Percentiles rank a stretch among this genome's conserved stretches.
These are phyloP conservation scores for Muraenolepis orangiensis DNA, from an alignment of 2,797 vertebrate genomes.

Conservation along the genomic window DNA sequence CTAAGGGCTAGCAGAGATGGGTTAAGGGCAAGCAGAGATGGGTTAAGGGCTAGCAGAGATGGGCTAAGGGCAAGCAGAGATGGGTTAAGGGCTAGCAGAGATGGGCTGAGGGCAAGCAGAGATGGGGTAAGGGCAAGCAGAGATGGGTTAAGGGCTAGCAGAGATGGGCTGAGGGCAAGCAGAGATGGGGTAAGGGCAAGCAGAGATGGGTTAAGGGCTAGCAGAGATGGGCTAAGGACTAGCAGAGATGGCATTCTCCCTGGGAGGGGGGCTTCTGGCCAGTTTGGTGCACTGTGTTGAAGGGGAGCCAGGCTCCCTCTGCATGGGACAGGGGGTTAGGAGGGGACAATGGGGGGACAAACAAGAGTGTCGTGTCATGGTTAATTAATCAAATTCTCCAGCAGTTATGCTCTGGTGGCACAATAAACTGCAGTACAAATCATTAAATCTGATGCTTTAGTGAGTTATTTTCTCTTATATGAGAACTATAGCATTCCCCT, in stretches of 20 bases:
- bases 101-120: too few species aligned
- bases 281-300: constrained; percentile 34
- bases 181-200: too few species aligned
- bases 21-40: too few species aligned
- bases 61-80: constrained; percentile 33
- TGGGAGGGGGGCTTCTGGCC: constrained; percentile 44
- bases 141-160: constrained; percentile 34
- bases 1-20: constrained; percentile 52
- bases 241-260: constrained; percentile 62
- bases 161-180: too few species aligned
- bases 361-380: background rate
- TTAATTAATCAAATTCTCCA: background rate
- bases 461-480: too few species aligned
- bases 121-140: too few species aligned
- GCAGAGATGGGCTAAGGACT: constrained; percentile 34
- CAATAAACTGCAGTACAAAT: background rate
- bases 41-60: constrained; percentile 34
- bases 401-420: background rate
- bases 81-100: constrained; percentile 34
- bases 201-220: constrained; percentile 36
- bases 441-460: background rate
- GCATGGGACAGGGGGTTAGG: background rate
- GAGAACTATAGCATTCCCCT: background rate
- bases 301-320: constrained; percentile 28
- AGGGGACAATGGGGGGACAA: background rate